Evolutionary conservation across 1,140 invertebrate species (phyloP), one percentile per base, ranked within the genome.

Genomic region (Drosophila simulans): DNA sequence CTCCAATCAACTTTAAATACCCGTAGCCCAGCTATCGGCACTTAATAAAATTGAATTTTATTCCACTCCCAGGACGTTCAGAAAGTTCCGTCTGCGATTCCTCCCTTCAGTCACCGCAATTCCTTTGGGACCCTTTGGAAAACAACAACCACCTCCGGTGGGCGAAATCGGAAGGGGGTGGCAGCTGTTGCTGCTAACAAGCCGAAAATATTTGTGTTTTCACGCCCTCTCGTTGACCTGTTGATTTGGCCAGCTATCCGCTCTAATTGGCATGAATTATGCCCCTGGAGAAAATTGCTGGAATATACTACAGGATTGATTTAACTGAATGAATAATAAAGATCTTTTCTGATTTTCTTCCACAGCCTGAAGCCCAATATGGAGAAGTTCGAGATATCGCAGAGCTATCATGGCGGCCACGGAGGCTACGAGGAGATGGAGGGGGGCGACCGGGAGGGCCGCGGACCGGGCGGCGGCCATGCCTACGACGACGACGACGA

Each of bases 361-460:
- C 31, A 3, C 54, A 92, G 91, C 57, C 56, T 92, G 20, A 92
- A 92, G 75, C 91, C 91, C 17, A 90, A 89, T 34, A 86, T 92
- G 57, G 94, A 95, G 68, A 94, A 95, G 90, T 95, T 95, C 78
- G 94, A 94, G 77, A 92, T 93, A 92, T 93, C 93, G 4, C 92
- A 93, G 70, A 93, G 93, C 58, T 90, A 91, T 40, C 90, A 91
- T 52, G 80, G 90, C 34, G 90, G 90, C n/a, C 77, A 80, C n/a
- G 93, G 93, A 3, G 93, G 93, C 45, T 94, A 93, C 80, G 94
- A 94, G 66, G 93, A 93, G 56, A 93, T 91, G 82, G 93, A 92
- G 51, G 94, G 93, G 17, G 93, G 93, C 20, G 93, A 93, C 35
- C 93, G 93, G 51, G 92, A 91, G 53, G 93, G 92, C 62, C 93